phyloP scores from a whole-genome alignment of 2,797 vertebrate genomes.

The Alosa sapidissima region DNA sequence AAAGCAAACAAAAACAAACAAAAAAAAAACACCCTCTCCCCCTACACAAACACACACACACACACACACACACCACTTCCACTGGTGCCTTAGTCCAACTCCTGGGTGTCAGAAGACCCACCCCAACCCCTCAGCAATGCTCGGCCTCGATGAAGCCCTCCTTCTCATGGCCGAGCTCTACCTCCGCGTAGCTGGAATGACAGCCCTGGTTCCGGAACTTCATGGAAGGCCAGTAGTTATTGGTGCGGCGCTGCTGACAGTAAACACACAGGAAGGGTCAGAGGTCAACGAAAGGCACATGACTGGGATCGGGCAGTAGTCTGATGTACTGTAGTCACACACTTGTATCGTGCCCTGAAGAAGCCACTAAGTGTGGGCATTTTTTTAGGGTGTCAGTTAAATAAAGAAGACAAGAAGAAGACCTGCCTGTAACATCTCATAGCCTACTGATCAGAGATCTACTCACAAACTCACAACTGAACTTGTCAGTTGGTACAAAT shows the following conservation, averaged over 20 bases:
- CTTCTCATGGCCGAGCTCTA: constrained; percentile 89
- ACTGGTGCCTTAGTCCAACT: constrained; percentile 34
- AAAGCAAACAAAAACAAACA: not conserved
- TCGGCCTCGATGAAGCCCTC: constrained; percentile 92
- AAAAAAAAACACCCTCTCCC: not conserved
- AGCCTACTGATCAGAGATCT: too few species aligned
- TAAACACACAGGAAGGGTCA: not conserved
- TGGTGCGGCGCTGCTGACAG: constrained; percentile 78
- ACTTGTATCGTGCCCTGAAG: too few species aligned
- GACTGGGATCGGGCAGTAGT: too few species aligned
- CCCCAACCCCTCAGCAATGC: constrained; percentile 78
- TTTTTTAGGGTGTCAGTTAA: too few species aligned
- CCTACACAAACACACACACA: not conserved
- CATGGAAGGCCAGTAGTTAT: constrained; percentile 92
- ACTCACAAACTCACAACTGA: too few species aligned
- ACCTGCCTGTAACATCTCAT: too few species aligned
- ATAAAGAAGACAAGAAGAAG: too few species aligned
- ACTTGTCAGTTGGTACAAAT: too few species aligned
- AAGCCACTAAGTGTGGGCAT: too few species aligned
- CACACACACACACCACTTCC: not conserved
- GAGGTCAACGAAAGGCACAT: not conserved
- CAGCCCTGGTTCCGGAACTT: constrained; percentile 87
- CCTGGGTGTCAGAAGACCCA: constrained; percentile 43
- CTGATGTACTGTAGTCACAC: too few species aligned
- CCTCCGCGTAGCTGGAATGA: constrained; percentile 84